Percentiles rank a stretch among this genome's conserved stretches.
These are phyloP conservation scores for Kryptolebias ocellatus DNA, from an alignment of 2,797 vertebrate genomes.

Conservation along the genomic window DNA sequence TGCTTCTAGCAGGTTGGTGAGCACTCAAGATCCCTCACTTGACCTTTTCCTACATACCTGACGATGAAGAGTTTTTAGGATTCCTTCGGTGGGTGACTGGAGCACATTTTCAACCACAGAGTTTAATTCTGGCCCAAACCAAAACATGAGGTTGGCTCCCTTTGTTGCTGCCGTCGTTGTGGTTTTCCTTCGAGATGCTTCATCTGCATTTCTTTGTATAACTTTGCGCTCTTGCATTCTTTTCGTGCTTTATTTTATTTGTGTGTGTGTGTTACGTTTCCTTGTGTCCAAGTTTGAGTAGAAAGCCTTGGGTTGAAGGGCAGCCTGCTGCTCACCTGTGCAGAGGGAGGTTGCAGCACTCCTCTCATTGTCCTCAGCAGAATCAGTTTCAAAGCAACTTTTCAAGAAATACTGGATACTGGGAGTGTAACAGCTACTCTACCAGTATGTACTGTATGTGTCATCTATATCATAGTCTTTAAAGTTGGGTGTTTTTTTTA, in stretches of 20 bases:
- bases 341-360: conserved; percentile 19
- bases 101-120: conserved; percentile 31
- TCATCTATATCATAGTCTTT: background rate
- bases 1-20: conserved; percentile 4
- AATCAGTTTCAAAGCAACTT: conserved; percentile 9
- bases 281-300: conserved; percentile 40
- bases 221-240: background rate
- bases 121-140: conserved; percentile 47
- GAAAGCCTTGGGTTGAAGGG: conserved; percentile 29
- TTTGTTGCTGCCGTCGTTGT: conserved; percentile 7
- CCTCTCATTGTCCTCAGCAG: background rate
- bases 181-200: conserved; percentile 5
- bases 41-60: conserved; percentile 21
- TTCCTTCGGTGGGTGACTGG: conserved; percentile 41
- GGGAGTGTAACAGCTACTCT: background rate
- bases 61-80: conserved; percentile 42
- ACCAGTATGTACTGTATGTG: background rate
- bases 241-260: conserved; percentile 19
- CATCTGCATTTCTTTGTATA: background rate
- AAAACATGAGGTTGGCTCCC: conserved; percentile 35
- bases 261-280: conserved; percentile 31
- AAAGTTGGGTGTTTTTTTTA: background rate
- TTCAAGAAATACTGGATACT: background rate
- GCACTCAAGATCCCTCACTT: background rate
- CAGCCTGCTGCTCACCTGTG: conserved; percentile 59